phyloP scores from a whole-genome alignment of 2,113 vertebrate genomes.

The Acanthochromis polyacanthus region DNA sequence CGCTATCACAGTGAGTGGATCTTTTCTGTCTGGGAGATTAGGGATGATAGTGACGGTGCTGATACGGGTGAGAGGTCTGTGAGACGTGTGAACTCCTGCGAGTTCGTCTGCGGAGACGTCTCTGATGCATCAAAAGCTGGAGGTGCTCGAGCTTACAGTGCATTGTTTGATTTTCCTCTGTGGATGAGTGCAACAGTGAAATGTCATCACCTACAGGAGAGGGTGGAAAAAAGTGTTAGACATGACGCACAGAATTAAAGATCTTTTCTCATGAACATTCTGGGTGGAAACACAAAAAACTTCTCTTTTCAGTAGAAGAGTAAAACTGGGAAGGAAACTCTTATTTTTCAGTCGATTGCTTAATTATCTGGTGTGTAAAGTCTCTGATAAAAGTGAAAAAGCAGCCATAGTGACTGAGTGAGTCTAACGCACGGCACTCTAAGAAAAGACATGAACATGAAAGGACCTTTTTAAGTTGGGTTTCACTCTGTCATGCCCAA shows the following conservation, averaged over 20 bases:
- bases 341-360: too few species aligned
- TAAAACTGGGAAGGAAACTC: too few species aligned
- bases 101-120: conserved; percentile 88
- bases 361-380: too few species aligned
- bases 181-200: conserved; percentile 80
- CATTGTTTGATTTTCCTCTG: conserved; percentile 87
- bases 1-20: conserved; percentile 82
- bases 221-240: background rate
- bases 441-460: too few species aligned
- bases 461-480: too few species aligned
- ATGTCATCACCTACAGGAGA: conserved; percentile 68
- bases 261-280: too few species aligned
- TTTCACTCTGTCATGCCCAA: too few species aligned
- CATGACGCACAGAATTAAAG: background rate
- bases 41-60: conserved; percentile 30
- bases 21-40: conserved; percentile 63
- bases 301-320: too few species aligned
- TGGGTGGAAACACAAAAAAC: too few species aligned
- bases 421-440: too few species aligned
- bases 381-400: too few species aligned
- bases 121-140: conserved; percentile 92
- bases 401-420: too few species aligned
- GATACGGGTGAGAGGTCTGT: conserved; percentile 86
- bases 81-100: conserved; percentile 84
- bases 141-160: conserved; percentile 93